These are phyloP conservation scores for Denticeps clupeoides DNA, from an alignment of 2,797 vertebrate genomes.

Conservation along the genomic window DNA sequence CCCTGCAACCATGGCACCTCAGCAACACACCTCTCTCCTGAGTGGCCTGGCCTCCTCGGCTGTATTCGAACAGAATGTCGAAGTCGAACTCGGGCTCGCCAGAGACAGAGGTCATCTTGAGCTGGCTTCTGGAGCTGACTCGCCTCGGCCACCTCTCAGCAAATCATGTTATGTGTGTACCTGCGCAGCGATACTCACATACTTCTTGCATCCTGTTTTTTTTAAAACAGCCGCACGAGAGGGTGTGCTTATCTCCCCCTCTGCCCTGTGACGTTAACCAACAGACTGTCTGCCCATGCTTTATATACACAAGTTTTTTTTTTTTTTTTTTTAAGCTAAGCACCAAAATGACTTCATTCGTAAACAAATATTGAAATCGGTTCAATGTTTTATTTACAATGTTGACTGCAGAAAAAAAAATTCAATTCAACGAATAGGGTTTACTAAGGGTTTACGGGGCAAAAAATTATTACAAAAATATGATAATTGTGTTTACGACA, in stretches of 20 bases:
- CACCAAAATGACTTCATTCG: slow-evolving; percentile 31
- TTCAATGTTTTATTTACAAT: too few relatives aligned
- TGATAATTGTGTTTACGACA: too few relatives aligned
- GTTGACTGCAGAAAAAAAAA: too few relatives aligned
- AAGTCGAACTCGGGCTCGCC: slow-evolving; percentile 78
- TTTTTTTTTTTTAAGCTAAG: slow-evolving; percentile 25
- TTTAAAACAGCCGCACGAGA: not conserved
- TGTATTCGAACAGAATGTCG: slow-evolving; percentile 76
- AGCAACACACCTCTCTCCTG: slow-evolving; percentile 52
- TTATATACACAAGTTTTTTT: not conserved
- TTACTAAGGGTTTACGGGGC: too few relatives aligned
- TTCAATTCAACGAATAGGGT: too few relatives aligned
- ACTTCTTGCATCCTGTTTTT: not conserved
- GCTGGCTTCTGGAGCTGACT: not conserved
- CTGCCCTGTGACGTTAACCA: slow-evolving; percentile 9
- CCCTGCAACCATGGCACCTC: slow-evolving; percentile 29
- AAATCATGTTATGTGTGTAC: too few relatives aligned
- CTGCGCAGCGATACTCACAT: not conserved
- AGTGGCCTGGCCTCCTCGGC: slow-evolving; percentile 50
- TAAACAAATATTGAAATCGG: too few relatives aligned
- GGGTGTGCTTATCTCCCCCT: slow-evolving; percentile 16
- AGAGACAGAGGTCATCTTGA: slow-evolving; percentile 64
- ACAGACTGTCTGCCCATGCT: slow-evolving; percentile 4
- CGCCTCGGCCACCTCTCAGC: too few relatives aligned
- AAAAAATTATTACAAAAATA: too few relatives aligned